Base-by-base conservation (phyloP, 2,888 invertebrate genomes). In the Ormyrus labotus region DNA sequence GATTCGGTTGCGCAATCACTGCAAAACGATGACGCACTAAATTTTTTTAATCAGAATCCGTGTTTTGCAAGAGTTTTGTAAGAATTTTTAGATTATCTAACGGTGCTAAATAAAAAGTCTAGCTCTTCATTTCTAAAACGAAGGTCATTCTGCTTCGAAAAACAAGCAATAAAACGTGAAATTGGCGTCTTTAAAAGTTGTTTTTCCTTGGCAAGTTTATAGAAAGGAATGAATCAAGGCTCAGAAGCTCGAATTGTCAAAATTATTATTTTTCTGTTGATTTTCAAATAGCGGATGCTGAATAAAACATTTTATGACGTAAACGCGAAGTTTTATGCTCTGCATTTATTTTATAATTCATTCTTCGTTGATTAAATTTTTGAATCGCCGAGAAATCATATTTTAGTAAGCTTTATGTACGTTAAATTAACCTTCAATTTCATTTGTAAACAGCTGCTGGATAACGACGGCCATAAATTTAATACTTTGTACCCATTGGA, bases 51-150 rank as follows among this genome's bases (percentile, higher is more conserved):
- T 34, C 47, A 55, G 67, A 71, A 70, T 64, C 47, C 50, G 70
- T 68, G 64, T 65, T 70, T 80, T 80, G 50, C 58, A 72, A 76
- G 53, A 64, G 47, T 73, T 81, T 71, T 13, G 11, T 57, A 69
- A 72, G 78, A 74, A 81, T 81, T 78, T 72, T 53, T 6, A 67
- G 71, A 78, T 78, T 78, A 81, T 78, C 78, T 72, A 63, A 75
- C 48, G 63, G 13, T 19, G 50, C 64, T 64, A 53, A 78, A 75
- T 63, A 78, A 81, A 72, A 81, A 75, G 55, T 45, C 50, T 70
- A 11, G 53, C 69, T 13, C 71, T 78, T 78, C 71, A 78, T 71
- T 81, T 78, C 75, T 78, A 81, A 78, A 81, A 63, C 71, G 75
- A 78, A 75, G 81, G 71, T 64, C 78, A 61, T 51, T 64, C 19